Base-by-base conservation (phyloP, 2,888 invertebrate genomes). In the Dolomedes plantarius region DNA sequence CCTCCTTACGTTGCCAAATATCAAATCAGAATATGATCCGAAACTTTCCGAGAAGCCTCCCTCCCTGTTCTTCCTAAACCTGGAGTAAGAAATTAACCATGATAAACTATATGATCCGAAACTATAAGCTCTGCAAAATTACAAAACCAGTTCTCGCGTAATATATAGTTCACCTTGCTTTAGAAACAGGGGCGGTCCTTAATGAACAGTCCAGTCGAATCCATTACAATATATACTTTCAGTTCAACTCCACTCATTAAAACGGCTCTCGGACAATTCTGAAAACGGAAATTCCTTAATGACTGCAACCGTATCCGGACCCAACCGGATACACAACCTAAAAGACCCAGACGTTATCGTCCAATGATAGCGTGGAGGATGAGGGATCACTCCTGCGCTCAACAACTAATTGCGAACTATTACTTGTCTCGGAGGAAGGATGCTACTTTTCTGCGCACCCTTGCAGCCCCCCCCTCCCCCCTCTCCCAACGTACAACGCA, bases 231-330 rank as follows among this genome's bases (percentile, higher is more conserved):
- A n/a, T n/a, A n/a, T n/a, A 56, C 23, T 56, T 56, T 56, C 23
- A 23, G 6, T 6, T 56, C 56, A 5, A 46, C 16, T 46, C 23
- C 23, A 23, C 23, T 56, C 56, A 56, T 56, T 56, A 56, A 46
- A 56, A 7, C 13, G 23, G 1, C 5, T 9, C 23, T 56, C 56
- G 56, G 56, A 56, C 56, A 56, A 56, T 56, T 23, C 16, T 23
- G 56, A 56, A 56, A 56, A 23, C 56, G 56, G 56, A 56, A 56
- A 23, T 56, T 56, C 23, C 56, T 56, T 56, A 56, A 56, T 56
- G 56, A 56, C 56, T 56, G 56, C 13, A 56, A 56, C 56, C 56
- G 56, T 56, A 56, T 56, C 56, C 56, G 56, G 56, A 56, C 19
- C 56, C 5, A 56, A 56, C 56, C 56, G 56, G 56, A 56, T 56